Conservation (phyloP, 1,140 invertebrate species). For the Pomacea maculata region DNA sequence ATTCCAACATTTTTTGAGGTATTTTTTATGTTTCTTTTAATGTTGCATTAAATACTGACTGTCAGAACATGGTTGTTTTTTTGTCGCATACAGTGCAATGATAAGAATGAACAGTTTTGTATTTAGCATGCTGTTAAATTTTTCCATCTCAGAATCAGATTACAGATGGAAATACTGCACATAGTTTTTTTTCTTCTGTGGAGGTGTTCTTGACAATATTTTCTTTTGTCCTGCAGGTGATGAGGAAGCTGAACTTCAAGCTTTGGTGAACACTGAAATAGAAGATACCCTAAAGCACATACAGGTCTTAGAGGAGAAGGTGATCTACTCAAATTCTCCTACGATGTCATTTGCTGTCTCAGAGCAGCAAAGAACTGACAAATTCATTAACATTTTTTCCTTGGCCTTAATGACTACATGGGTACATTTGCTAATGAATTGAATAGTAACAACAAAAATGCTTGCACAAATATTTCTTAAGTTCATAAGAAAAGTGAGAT, state of each 20-base stretch:
- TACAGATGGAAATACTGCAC: not conserved
- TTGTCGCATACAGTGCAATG: no score
- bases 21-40: not conserved
- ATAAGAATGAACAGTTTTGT: not conserved
- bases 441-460: no score
- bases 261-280: not conserved
- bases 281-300: slow-evolving; percentile 4
- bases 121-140: not conserved
- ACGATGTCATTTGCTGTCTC: no score
- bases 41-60: not conserved
- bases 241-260: slow-evolving; percentile 4
- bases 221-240: not conserved
- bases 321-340: not conserved
- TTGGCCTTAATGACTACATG: no score
- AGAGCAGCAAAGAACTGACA: not conserved
- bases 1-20: not conserved
- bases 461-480: no score
- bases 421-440: no score
- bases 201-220: not conserved
- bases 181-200: not conserved
- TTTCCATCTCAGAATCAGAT: not conserved
- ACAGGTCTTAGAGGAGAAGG: slow-evolving; percentile 1
- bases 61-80: not conserved
- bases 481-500: no score
- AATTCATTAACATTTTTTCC: not conserved